These are phyloP conservation scores for Zaprionus ornatus DNA, from an alignment of 1,140 invertebrate species.

Conservation along the genomic window DNA sequence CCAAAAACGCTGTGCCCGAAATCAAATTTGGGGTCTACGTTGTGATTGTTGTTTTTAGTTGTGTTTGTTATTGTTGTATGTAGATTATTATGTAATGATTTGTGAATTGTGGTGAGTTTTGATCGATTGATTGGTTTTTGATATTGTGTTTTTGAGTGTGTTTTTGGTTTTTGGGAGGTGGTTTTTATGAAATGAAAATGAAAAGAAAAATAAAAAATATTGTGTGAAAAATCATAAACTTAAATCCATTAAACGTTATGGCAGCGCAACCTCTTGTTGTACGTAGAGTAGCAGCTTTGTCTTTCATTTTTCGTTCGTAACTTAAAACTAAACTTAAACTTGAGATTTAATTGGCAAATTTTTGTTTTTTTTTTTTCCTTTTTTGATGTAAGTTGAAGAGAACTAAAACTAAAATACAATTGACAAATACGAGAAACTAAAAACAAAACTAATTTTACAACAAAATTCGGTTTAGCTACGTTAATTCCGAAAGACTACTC, in stretches of 20 bases:
- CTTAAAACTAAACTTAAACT: conserved; percentile 43
- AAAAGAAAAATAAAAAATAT: conserved; percentile 81
- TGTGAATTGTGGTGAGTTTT: conserved; percentile 29
- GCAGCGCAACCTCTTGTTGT: conserved; percentile 7
- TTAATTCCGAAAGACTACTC: conserved; percentile 22
- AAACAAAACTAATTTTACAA: conserved; percentile 41
- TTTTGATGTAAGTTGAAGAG: conserved; percentile 39
- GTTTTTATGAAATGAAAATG: conserved; percentile 79
- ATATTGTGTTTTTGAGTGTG: conserved; percentile 40
- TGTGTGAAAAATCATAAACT: conserved; percentile 75
- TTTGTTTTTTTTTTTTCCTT: neutral
- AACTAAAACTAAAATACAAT: conserved; percentile 34
- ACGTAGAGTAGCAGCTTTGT: neutral
- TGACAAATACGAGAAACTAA: conserved; percentile 11
- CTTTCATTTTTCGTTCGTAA: neutral
- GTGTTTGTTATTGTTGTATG: conserved; percentile 26
- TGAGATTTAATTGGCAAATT: conserved; percentile 3
- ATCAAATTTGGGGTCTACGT: conserved; percentile 60
- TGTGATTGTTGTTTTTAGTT: conserved; percentile 27
- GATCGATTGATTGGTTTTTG: conserved; percentile 28
- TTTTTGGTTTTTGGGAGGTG: conserved; percentile 31
- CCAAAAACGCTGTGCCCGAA: conserved; percentile 66
- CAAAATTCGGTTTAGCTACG: conserved; percentile 49
- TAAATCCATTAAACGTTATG: conserved; percentile 35
- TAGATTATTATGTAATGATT: conserved; percentile 41